Conservation (phyloP, 2,888 invertebrate species). For the Ennomos fuscantarius region DNA sequence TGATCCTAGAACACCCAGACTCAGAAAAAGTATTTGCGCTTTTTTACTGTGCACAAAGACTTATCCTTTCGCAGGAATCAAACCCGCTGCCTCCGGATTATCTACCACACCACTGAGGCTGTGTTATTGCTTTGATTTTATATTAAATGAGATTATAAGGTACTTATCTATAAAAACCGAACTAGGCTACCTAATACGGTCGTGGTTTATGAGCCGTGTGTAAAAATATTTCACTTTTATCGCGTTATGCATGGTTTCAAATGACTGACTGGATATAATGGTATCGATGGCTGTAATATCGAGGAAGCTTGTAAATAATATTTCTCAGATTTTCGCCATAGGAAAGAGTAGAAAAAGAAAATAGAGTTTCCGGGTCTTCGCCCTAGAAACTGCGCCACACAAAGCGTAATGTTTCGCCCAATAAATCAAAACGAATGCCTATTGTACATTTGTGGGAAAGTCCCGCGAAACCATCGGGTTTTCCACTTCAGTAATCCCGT, state of each 20-base stretch:
- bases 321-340: conserved; percentile 20
- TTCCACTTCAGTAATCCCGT: conserved; percentile 22
- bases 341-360: conserved; percentile 13
- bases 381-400: conserved; percentile 19
- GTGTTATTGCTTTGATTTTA: no score
- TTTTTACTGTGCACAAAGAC: no score
- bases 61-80: no score
- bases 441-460: conserved; percentile 29
- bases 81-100: no score
- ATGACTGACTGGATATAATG: conserved; percentile 22
- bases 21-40: no score
- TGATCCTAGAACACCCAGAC: no score
- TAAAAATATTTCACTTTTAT: conserved; percentile 26
- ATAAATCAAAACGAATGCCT: conserved; percentile 33
- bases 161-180: no score
- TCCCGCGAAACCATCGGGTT: conserved; percentile 20
- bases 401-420: conserved; percentile 25
- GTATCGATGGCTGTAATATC: conserved; percentile 21
- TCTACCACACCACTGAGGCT: no score
- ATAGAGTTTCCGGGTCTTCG: conserved; percentile 33
- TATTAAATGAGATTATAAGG: no score
- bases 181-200: conserved; percentile 3
- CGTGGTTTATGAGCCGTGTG: conserved; percentile 21
- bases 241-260: conserved; percentile 20
- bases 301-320: conserved; percentile 27